Evolutionary conservation across 1,140 invertebrate species (phyloP).

Genomic region (Drosophila nebulosa): DNA sequence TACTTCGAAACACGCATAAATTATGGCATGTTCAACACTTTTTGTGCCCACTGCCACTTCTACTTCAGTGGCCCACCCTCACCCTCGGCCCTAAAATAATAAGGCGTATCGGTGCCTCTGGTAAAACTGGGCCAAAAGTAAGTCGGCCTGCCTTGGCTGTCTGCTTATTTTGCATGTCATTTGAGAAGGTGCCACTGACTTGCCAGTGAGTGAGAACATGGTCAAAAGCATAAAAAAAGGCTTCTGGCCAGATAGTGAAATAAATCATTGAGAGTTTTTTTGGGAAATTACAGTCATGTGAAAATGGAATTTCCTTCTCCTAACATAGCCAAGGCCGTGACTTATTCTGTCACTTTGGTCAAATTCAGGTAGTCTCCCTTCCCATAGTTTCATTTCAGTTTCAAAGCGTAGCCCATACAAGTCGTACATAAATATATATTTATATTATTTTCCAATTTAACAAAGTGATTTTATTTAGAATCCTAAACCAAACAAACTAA

Average conservation of each 20-base stretch:
- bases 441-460: neutral
- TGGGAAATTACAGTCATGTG: no score
- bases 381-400: neutral
- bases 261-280: conserved; percentile 39
- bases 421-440: neutral
- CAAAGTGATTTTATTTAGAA: neutral
- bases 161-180: conserved; percentile 57
- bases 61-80: neutral
- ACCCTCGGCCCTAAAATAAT: conserved; percentile 33
- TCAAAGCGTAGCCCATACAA: neutral
- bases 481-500: no score
- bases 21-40: conserved; percentile 29
- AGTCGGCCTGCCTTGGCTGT: conserved; percentile 25
- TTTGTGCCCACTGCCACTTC: conserved; percentile 16
- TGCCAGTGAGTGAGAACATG: conserved; percentile 22
- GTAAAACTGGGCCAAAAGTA: conserved; percentile 3
- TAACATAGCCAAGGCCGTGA: neutral
- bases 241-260: neutral
- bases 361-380: neutral
- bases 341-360: neutral
- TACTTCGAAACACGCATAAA: conserved; percentile 54
- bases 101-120: conserved; percentile 46
- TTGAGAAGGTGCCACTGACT: conserved; percentile 18
- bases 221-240: neutral
- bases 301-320: neutral